These are phyloP conservation scores for Mirounga angustirostris DNA, from an alignment of 2,113 vertebrate species.

Conservation along the genomic window DNA sequence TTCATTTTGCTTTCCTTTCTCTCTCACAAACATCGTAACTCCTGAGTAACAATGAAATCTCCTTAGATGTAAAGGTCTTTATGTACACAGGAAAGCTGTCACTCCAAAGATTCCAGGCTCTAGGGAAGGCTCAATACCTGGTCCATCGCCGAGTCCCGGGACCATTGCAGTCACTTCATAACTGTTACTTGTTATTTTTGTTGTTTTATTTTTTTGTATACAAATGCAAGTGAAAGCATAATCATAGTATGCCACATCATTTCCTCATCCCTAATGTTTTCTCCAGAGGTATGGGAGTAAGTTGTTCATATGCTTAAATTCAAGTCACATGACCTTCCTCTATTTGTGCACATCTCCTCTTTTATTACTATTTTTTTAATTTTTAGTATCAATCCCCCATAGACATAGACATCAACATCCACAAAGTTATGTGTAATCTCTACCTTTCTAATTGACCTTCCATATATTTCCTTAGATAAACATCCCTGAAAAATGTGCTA, in stretches of 20 bases:
- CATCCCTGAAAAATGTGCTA: background rate
- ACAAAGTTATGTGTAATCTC: background rate
- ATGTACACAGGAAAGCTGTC: background rate
- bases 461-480: background rate
- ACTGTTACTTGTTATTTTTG: background rate
- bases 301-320: background rate
- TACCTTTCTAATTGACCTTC: slow-evolving; percentile 8
- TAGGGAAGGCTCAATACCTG: background rate
- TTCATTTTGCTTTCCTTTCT: background rate
- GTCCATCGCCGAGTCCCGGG: background rate
- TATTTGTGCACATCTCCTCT: background rate
- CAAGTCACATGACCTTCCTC: background rate
- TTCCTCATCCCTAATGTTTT: background rate
- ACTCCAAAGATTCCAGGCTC: background rate
- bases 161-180: background rate
- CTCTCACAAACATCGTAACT: background rate
- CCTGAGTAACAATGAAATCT: background rate
- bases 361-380: background rate
- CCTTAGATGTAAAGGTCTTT: background rate
- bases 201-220: background rate
- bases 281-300: background rate
- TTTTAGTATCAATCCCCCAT: background rate
- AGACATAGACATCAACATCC: background rate
- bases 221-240: background rate
- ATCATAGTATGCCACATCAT: background rate